Base-by-base conservation (phyloP, 2,888 invertebrate species). In the Spilosoma lubricipeda region DNA sequence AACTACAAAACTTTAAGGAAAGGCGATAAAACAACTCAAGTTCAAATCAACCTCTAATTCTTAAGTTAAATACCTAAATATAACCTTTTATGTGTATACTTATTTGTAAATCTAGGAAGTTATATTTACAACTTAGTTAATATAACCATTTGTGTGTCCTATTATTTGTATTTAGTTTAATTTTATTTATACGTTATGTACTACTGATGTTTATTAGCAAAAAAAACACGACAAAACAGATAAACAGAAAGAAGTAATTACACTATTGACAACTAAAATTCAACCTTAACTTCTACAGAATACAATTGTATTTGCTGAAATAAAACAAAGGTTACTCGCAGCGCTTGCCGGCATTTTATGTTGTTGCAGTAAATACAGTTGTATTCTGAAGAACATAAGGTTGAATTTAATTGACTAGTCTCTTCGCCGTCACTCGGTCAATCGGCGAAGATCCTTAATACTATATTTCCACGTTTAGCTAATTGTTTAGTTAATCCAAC, bases 151-250 rank as follows among this genome's bases (percentile, higher is more conserved):
- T 48, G n/a, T 30, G 69, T 56, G 15, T 70, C 69, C 69, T 59
- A 70, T 70, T 56, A 56, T 56, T 69, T 27, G 39, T 59, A 70
- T n/a, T 39, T 59, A 70, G 56, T 56, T 69, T 33, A 23, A 48
- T 48, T 67, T 45, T 45, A 45, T 39, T 30, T 67, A 59, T 27
- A 27, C 45, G 20, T 66, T 66, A 39, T n/a, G n/a, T 15, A 66
- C 13, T 18, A 9, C 7, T 27, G 7, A 8, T n/a, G 13, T 42
- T 42, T 15, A 42, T 1, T 4, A 42, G 39, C 8, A 39, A 7
- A 4, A n/a, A 7, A 63, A 27, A 15, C 7, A 56, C 11, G 11
- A 11, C n/a, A 11, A 5, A 63, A 27, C 36, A 4, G 36, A 3
- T 7, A 36, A 7, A 7, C 36, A 36, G 36, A 36, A 7, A 36